These are phyloP conservation scores for Branchellion lobata DNA, from an alignment of 2,888 invertebrate species.

Conservation along the genomic window DNA sequence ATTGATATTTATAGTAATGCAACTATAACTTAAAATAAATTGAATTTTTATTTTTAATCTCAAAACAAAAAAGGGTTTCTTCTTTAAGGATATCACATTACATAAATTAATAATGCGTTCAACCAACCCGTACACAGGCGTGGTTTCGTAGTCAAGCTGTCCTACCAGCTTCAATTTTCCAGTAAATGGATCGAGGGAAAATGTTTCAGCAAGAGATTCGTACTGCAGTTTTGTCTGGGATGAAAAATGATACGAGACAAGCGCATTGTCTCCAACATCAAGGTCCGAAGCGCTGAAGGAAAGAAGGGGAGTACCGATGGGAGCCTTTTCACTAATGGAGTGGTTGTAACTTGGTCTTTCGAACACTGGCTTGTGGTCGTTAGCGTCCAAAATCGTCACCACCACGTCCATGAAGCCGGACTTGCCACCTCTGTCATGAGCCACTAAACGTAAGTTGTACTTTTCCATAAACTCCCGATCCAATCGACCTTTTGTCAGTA, in stretches of 20 bases:
- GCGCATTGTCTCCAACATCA: conserved; percentile 50
- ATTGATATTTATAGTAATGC: too few species aligned
- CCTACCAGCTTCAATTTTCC: conserved; percentile 49
- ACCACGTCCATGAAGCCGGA: conserved; percentile 38
- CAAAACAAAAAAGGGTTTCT: neutral
- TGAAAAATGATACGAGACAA: conserved; percentile 50
- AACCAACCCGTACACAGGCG: conserved; percentile 44
- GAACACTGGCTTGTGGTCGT: conserved; percentile 48
- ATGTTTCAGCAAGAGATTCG: conserved; percentile 13
- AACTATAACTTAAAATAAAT: neutral
- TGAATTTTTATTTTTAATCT: neutral
- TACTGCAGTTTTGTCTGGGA: conserved; percentile 23
- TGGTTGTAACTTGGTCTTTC: conserved; percentile 23
- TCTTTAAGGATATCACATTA: too few species aligned
- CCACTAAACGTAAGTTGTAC: conserved; percentile 47
- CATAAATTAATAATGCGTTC: neutral
- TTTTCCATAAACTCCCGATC: conserved; percentile 47
- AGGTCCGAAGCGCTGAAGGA: conserved; percentile 51
- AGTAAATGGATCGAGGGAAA: conserved; percentile 46
- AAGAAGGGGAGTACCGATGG: conserved; percentile 43
- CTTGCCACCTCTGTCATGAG: conserved; percentile 47
- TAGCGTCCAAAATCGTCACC: conserved; percentile 45
- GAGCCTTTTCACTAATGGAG: conserved; percentile 70
- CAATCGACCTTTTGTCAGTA: conserved; percentile 46
- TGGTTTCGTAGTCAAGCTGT: conserved; percentile 48